phyloP scores from a whole-genome alignment of 2,113 vertebrate species.

The Istiophorus platypterus region DNA sequence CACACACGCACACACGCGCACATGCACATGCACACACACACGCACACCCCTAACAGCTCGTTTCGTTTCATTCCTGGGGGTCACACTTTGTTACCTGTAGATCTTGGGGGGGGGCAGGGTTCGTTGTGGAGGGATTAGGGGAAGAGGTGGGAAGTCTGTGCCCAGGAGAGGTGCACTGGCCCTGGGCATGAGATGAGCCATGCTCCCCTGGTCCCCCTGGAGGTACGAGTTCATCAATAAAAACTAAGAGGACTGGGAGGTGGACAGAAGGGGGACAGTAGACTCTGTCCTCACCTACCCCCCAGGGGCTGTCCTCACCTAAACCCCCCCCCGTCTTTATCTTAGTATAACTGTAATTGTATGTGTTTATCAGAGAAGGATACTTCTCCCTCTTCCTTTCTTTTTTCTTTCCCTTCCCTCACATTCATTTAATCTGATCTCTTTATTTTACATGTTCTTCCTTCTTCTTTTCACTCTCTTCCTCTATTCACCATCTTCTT shows the following conservation, averaged over 20 bases:
- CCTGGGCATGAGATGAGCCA: constrained; percentile 65
- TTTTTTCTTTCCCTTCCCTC: no score
- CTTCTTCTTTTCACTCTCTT: no score
- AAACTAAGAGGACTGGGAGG: constrained; percentile 10
- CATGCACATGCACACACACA: constrained; percentile 13
- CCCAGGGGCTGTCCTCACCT: no score
- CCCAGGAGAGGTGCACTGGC: constrained; percentile 65
- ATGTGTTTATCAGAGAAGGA: no score
- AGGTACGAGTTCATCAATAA: constrained; percentile 59
- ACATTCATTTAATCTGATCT: no score
- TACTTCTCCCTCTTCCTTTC: no score
- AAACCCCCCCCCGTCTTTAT: no score
- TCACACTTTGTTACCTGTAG: constrained; percentile 58
- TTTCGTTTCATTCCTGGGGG: neutral
- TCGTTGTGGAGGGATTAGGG: neutral
- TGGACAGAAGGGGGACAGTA: neutral
- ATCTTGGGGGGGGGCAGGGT: neutral
- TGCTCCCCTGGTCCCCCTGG: constrained; percentile 45
- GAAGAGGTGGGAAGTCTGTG: constrained; percentile 5
- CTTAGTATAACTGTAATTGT: neutral
- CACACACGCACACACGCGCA: neutral
- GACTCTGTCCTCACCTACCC: neutral
- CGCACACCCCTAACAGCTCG: neutral
- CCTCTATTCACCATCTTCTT: no score
- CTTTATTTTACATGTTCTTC: no score